Conservation (phyloP, 2,888 invertebrate genomes). For the Noctua janthe region DNA sequence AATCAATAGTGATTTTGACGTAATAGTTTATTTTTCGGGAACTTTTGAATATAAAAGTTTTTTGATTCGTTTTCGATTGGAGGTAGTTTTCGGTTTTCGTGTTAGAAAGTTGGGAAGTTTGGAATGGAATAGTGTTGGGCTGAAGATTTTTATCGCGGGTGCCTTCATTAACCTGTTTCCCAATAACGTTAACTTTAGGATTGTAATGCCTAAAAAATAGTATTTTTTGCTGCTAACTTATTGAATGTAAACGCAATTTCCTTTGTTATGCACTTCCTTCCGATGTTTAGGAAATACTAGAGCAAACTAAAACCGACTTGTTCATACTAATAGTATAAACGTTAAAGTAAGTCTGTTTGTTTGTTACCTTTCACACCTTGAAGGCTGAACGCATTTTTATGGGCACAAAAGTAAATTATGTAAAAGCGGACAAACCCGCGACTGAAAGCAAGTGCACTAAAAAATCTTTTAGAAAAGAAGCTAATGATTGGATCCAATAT, state of each 20-base stretch:
- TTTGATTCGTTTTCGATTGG: constrained; percentile 57
- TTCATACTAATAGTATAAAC: too few relatives aligned
- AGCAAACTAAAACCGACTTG: too few relatives aligned
- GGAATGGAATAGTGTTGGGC: constrained; percentile 38
- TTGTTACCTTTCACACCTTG: too few relatives aligned
- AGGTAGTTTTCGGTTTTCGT: constrained; percentile 49
- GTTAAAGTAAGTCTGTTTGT: too few relatives aligned
- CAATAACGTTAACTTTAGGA: background rate
- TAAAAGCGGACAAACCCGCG: background rate
- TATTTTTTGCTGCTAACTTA: background rate
- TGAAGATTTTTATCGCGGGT: constrained; percentile 47
- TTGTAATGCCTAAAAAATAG: background rate
- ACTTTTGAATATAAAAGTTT: constrained; percentile 64
- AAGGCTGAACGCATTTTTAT: too few relatives aligned
- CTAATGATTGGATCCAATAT: constrained; percentile 25
- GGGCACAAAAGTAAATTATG: too few relatives aligned
- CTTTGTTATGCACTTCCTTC: too few relatives aligned
- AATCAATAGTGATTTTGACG: constrained; percentile 62
- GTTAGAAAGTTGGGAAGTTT: constrained; percentile 53
- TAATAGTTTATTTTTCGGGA: constrained; percentile 51
- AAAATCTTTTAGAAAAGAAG: background rate
- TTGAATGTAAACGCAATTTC: background rate
- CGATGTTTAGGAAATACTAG: too few relatives aligned
- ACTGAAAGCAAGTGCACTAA: background rate
- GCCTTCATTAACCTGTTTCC: constrained; percentile 31